These are phyloP conservation scores for Saguinus imperator DNA, from an alignment of 2,113 vertebrate species.

Conservation along the genomic window DNA sequence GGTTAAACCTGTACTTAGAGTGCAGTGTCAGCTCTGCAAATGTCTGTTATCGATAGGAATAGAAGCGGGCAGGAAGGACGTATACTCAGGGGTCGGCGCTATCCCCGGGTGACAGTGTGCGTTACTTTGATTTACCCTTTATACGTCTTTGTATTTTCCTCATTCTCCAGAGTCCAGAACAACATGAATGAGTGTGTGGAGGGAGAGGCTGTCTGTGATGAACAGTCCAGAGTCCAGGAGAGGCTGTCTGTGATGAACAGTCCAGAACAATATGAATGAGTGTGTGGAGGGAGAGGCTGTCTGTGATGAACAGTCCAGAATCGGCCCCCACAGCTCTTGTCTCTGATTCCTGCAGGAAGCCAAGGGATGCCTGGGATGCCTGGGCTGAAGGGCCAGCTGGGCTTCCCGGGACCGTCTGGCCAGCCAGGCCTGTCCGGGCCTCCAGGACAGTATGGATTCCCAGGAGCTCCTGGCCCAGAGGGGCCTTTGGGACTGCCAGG, in stretches of 20 bases:
- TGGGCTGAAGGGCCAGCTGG: constrained; percentile 89
- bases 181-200: too few species aligned
- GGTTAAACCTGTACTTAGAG: accelerated
- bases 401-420: constrained; percentile 84
- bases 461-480: constrained; percentile 87
- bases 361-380: constrained; percentile 90
- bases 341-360: constrained; percentile 79
- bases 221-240: accelerated
- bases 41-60: accelerated
- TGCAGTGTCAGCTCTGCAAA: accelerated
- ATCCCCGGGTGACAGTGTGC: accelerated
- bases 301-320: accelerated
- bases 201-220: accelerated
- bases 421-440: constrained; percentile 80
- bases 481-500: constrained; percentile 82
- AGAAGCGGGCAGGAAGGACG: neutral
- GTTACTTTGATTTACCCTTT: neutral
- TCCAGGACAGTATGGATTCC: constrained; percentile 85
- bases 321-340: neutral
- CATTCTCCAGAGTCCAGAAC: neutral
- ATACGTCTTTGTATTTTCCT: accelerated
- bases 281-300: neutral
- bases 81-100: accelerated
- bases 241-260: accelerated
- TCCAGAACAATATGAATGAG: neutral